phyloP scores from a whole-genome alignment of 2,888 invertebrate species.

The Drosophila mettleri region DNA sequence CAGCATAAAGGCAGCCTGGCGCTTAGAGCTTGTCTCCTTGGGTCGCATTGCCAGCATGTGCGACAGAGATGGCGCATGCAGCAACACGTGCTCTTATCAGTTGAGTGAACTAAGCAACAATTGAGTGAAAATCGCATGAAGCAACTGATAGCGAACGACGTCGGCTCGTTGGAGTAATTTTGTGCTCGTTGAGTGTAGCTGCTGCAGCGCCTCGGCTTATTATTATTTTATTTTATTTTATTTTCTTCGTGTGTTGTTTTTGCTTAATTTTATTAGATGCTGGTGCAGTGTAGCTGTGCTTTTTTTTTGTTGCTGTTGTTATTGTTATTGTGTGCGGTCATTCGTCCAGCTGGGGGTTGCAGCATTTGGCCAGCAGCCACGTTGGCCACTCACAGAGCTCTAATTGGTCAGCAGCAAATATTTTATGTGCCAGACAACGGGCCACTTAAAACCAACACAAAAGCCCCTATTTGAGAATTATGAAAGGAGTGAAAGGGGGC shows the following conservation, averaged over 20 bases:
- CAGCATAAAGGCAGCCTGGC: slow-evolving; percentile 7
- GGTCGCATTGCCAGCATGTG: slow-evolving; percentile 18
- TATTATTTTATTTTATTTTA: slow-evolving; percentile 37
- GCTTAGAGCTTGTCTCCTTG: slow-evolving; percentile 1
- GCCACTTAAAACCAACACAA: slow-evolving; percentile 56
- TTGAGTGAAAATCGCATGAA: slow-evolving; percentile 31
- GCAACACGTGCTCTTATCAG: slow-evolving; percentile 82
- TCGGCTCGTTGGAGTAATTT: slow-evolving; percentile 23
- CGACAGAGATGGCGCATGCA: slow-evolving; percentile 62
- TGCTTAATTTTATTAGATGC: slow-evolving; percentile 66
- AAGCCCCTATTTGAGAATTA: slow-evolving; percentile 58
- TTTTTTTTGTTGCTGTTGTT: slow-evolving; percentile 18
- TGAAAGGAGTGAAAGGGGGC: background rate
- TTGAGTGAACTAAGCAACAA: slow-evolving; percentile 36
- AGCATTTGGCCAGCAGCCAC: slow-evolving; percentile 51
- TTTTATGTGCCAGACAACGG: slow-evolving; percentile 42
- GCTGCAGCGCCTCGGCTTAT: slow-evolving; percentile 10
- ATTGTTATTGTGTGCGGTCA: slow-evolving; percentile 52
- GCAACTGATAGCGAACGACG: slow-evolving; percentile 49
- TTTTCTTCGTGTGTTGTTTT: slow-evolving; percentile 29
- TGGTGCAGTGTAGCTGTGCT: slow-evolving; percentile 50
- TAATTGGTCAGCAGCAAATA: slow-evolving; percentile 68
- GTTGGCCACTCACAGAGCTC: slow-evolving; percentile 53
- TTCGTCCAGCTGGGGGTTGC: slow-evolving; percentile 57
- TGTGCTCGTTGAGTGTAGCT: slow-evolving; percentile 3